Base-by-base conservation (phyloP, 1,140 invertebrate species). In the Lysiphlebus fabarum region DNA sequence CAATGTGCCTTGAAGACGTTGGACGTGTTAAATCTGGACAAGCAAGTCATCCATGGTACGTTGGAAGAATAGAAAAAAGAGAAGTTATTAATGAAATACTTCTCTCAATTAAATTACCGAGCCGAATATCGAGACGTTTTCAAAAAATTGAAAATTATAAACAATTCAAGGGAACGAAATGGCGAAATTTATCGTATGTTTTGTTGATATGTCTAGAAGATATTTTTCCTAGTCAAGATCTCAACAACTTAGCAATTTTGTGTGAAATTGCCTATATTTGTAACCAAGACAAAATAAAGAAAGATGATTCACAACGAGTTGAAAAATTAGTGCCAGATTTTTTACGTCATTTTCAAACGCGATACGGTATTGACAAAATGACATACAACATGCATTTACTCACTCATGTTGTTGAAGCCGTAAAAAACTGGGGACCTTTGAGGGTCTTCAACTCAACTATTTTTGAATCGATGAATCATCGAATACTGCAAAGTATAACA, bases 141-240 rank as follows among this genome's bases (percentile, higher is more conserved):
- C 37, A 55, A 33, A 38, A 10, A 26, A 14, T 64, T 5, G 37
- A 53, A 6, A 33, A 38, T 11, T 40, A 14, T 7, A 45, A 51
- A 1, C 36, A 50, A 50, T 67, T 59, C 56, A 64, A 65, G 43
- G 62, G 62, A 0, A 63, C 61, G 38, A 59, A 68, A 56, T 66
- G 62, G 62, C 50, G 53, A 2, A 53, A 55, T 53, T 67, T 57
- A 54, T 12, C 61, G 8, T 11, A 53, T 44, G 65, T 63, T 55
- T 50, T 42, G 53, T 33, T 56, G 17, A 36, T 56, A 9, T 56
- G 62, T 34, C 40, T 67, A 1, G 36, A 47, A 36, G 41, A 40
- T 45, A 26, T 64, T 12, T 26, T 62, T 7, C 36, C 14, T 2
- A 48, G 50, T 26, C 45, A 61, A 47, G 65, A 68, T 58, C 11